Evolutionary conservation across 2,113 vertebrate species (phyloP).

Genomic region (Oceanites oceanicus): DNA sequence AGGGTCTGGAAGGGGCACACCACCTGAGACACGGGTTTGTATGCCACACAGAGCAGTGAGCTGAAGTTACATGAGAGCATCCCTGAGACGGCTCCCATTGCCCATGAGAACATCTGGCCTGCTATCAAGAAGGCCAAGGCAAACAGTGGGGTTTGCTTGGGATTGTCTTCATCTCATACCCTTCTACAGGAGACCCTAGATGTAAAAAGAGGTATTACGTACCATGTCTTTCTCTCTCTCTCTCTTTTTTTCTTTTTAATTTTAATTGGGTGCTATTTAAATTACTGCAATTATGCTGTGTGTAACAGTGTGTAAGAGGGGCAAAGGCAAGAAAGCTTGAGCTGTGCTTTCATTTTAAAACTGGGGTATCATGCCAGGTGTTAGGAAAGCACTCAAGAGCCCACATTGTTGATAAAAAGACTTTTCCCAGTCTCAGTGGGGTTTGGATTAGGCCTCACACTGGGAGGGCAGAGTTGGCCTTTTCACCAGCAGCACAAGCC

Average conservation of each 20-base stretch:
- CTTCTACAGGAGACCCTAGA: background rate
- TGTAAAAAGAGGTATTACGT: background rate
- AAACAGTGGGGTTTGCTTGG: background rate
- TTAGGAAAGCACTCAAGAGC: background rate
- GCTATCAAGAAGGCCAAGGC: background rate
- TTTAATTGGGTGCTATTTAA: background rate
- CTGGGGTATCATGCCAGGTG: background rate
- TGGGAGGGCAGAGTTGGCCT: background rate
- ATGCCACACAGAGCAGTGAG: background rate
- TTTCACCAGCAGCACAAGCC: background rate
- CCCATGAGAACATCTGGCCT: background rate
- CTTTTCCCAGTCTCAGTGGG: background rate
- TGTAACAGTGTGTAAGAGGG: rapidly evolving
- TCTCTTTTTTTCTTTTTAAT: background rate
- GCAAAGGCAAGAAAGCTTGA: background rate
- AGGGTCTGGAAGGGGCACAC: background rate
- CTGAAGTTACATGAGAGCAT: background rate
- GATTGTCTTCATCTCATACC: background rate
- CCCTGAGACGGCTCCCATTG: background rate
- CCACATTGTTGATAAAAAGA: background rate
- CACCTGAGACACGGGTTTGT: background rate
- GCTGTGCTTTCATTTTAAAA: background rate
- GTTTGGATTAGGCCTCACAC: background rate
- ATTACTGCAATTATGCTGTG: background rate
- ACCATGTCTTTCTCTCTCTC: background rate